A percentile compares a stretch with the other conserved stretches of the same genome.
Conservation (phyloP, 2,797 vertebrate genomes). For the Manis pentadactyla region DNA sequence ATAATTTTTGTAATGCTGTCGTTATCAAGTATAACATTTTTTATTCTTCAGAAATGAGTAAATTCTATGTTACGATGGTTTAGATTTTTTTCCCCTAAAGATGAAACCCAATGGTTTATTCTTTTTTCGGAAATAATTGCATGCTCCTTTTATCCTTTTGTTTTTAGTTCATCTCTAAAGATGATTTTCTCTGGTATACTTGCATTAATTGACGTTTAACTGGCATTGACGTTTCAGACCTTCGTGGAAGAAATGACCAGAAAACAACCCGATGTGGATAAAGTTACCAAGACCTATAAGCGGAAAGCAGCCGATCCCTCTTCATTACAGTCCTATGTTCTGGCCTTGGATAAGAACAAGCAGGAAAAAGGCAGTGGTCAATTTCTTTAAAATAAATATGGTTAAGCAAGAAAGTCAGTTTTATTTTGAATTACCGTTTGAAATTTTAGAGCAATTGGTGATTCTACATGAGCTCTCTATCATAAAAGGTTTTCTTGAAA, state of each 20-base stretch:
- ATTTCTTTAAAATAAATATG: constrained; percentile 61
- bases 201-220: constrained; percentile 69
- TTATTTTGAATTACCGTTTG: background rate
- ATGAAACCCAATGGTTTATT: background rate
- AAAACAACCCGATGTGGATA: constrained; percentile 99
- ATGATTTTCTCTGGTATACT: constrained; percentile 31
- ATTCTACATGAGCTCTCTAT: background rate
- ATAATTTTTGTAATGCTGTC: background rate
- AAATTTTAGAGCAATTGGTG: background rate
- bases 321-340: constrained; percentile 95
- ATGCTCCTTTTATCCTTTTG: background rate
- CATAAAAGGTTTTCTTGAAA: constrained; percentile 2
- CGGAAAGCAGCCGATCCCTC: constrained; percentile 90
- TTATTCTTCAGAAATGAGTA: background rate
- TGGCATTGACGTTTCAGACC: constrained; percentile 86
- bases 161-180: constrained; percentile 38
- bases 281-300: constrained; percentile 99
- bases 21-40: background rate
- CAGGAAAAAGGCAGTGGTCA: constrained; percentile 91
- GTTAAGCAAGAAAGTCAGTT: background rate
- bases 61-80: background rate
- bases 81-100: background rate
- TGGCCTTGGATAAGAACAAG: constrained; percentile 94
- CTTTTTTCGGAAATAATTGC: background rate
- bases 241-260: constrained; percentile 99